phyloP scores from a whole-genome alignment of 2,113 vertebrate species.

The Aptenodytes forsteri region DNA sequence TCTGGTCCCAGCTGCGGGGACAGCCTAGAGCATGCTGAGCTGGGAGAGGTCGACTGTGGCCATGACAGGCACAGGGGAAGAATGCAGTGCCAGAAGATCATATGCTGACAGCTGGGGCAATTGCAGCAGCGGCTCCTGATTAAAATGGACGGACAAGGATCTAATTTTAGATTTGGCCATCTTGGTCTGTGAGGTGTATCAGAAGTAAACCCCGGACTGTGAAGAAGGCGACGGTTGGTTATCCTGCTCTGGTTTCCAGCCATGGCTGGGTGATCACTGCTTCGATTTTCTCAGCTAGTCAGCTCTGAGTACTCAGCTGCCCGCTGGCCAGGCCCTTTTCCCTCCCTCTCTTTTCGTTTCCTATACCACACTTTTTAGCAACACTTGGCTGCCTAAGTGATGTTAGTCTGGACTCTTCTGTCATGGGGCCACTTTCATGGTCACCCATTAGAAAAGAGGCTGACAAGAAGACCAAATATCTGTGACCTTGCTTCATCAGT shows the following conservation, averaged over 20 bases:
- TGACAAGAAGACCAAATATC: background rate
- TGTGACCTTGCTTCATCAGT: background rate
- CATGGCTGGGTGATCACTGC: rapidly evolving
- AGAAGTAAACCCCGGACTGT: background rate
- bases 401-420: background rate
- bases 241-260: background rate
- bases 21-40: background rate
- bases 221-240: background rate
- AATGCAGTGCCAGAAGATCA: rapidly evolving
- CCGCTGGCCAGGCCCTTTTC: background rate
- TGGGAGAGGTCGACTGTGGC: rapidly evolving
- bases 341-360: background rate
- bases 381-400: background rate
- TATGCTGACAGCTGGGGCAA: background rate
- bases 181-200: background rate
- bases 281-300: background rate
- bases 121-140: rapidly evolving
- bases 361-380: background rate
- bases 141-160: background rate
- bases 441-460: background rate
- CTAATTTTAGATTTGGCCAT: background rate
- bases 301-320: background rate
- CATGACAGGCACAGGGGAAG: background rate
- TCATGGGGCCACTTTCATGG: background rate
- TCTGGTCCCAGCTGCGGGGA: background rate